phyloP scores from a whole-genome alignment of 2,888 invertebrate genomes.

The Leucophenga montana region DNA sequence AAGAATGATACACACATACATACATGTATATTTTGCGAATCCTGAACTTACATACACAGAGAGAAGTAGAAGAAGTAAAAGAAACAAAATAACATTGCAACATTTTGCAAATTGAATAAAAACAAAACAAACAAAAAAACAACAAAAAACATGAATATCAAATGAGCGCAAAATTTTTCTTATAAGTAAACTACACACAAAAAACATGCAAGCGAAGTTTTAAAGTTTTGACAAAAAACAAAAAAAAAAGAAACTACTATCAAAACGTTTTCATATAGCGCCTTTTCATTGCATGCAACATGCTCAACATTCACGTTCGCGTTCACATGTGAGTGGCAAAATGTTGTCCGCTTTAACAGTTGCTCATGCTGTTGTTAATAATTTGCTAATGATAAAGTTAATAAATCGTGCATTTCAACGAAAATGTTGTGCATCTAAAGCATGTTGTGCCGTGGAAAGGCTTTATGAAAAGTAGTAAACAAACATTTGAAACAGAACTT shows the following conservation, averaged over 20 bases:
- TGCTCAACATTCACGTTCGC: too few relatives aligned
- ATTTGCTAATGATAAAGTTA: too few relatives aligned
- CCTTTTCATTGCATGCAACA: too few relatives aligned
- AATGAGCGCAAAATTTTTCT: constrained; percentile 9
- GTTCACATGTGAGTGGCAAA: too few relatives aligned
- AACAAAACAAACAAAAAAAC: constrained; percentile 44
- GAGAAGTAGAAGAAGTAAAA: constrained; percentile 35
- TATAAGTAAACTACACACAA: constrained; percentile 41
- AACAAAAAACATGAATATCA: constrained; percentile 34
- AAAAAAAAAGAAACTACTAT: too few relatives aligned
- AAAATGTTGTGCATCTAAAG: too few relatives aligned
- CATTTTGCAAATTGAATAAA: constrained; percentile 35
- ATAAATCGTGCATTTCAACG: too few relatives aligned
- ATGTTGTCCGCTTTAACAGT: too few relatives aligned
- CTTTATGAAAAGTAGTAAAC: too few relatives aligned
- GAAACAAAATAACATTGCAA: constrained; percentile 37
- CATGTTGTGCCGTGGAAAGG: too few relatives aligned
- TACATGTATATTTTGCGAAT: constrained; percentile 9
- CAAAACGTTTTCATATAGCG: too few relatives aligned
- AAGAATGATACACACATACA: constrained; percentile 24
- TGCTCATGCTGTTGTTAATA: too few relatives aligned
- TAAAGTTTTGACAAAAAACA: constrained; percentile 11
- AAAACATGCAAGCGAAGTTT: constrained; percentile 23
- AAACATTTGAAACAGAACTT: background rate
- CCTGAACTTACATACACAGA: background rate